These are phyloP conservation scores for Napeogenes inachia DNA, from an alignment of 2,888 invertebrate species.

Conservation along the genomic window DNA sequence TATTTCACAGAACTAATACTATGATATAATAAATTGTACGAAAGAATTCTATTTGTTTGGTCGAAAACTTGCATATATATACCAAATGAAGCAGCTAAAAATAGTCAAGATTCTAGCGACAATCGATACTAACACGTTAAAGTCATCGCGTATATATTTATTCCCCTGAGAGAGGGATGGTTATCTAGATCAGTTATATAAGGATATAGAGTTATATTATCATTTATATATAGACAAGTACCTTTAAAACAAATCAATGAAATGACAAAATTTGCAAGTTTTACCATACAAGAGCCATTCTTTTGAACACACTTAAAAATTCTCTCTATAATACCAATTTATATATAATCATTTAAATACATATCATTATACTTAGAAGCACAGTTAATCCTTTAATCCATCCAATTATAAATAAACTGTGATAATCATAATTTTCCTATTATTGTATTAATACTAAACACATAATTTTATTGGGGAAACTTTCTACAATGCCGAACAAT, in stretches of 20 bases:
- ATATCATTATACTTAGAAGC: neutral
- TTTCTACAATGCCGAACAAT: too few species aligned
- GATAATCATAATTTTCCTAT: too few species aligned
- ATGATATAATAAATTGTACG: neutral
- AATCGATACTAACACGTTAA: neutral
- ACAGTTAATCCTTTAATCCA: too few species aligned
- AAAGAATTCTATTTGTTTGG: conserved; percentile 1
- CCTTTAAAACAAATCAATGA: too few species aligned
- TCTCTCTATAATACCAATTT: neutral
- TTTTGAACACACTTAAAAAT: neutral
- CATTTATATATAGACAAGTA: too few species aligned
- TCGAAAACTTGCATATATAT: neutral
- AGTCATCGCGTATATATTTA: neutral
- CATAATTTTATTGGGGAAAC: too few species aligned
- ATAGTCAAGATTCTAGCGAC: neutral
- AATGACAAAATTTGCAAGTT: too few species aligned
- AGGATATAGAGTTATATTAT: neutral
- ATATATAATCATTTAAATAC: neutral
- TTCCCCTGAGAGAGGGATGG: neutral
- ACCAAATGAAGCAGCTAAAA: neutral
- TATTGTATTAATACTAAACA: too few species aligned
- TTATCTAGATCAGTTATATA: conserved; percentile 1
- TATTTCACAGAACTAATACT: too few species aligned
- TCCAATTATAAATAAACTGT: neutral
- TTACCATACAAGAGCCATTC: neutral